Evolutionary conservation across 2,797 vertebrate genomes (phyloP), one percentile per base, ranked within the genome.

Genomic region (Gallinago solitaria): DNA sequence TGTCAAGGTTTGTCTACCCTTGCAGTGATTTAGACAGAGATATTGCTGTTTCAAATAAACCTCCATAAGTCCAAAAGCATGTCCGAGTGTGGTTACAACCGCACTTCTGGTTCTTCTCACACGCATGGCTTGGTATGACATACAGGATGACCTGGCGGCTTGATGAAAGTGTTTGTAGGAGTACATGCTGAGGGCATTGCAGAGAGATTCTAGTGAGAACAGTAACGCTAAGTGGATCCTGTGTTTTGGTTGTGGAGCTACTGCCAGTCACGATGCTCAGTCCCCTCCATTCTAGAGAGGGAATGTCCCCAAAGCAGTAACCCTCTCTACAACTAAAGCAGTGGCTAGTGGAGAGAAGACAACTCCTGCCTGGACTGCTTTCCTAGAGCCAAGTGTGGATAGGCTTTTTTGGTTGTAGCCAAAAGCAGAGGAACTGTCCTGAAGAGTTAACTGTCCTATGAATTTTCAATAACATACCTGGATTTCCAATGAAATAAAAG

Each of bases 401-500:
- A 12, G 23, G 16, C 16, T 70, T 24, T 70, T 24, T 30, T 57
- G 19, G 16, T 23, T 81, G 21, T 35, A 47, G 56, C 32, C 53
- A 65, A 69, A 83, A 76, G 21, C 41, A 33, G 14, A 81, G 17
- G 43, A 28, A 12, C 6, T 70, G 9, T 60, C 61, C 30, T 61
- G 18, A 85, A 59, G 48, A 86, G 43, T 12, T 21, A 41, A 41
- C 24, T 41, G 11, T 50, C 16, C 33, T 64, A 47, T 21, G 9
- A 32, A 13, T 78, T 74, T 77, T 82, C 48, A 70, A 5, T 37
- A 70, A 51, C 14, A 11, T 78, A 92, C 78, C 92, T 94, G 75
- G 56, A 90, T 85, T 96, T 97, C 83, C 80, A 90, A 74, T 65
- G 86, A 93, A 81, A 14, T 83, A 73, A 96, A 76, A 79, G 37